Base-by-base conservation (phyloP, 2,888 invertebrate genomes). In the Asteroscopus sphinx region DNA sequence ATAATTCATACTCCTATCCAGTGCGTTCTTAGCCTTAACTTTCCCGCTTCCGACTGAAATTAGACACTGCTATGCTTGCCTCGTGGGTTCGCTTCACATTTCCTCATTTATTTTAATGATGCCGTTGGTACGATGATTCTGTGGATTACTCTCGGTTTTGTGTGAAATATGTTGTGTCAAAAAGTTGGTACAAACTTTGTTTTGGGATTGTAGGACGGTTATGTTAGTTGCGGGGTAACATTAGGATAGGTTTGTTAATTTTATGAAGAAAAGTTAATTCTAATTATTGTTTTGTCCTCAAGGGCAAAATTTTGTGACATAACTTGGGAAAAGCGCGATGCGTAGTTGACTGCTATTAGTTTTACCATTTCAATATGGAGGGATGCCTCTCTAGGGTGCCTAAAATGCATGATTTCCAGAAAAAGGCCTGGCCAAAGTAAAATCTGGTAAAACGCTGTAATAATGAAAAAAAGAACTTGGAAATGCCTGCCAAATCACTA, bases 51-150 rank as follows among this genome's bases (percentile, higher is more conserved):
- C 69, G 68, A 73, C 72, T 70, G 68, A 58, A 70, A 65, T 66
- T 55, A 55, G 65, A 64, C 39, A 46, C 47, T 15, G 51, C 44
- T 17, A 52, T 65, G 47, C 21, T 35, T 44, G 67, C 58, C 40
- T 47, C 48, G 66, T 36, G 71, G 57, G 28, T 56, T 70, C 44
- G 58, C 58, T 45, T 67, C 51, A 57, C 52, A 65, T 65, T 71
- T 37, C 41, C 68, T 63, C 65, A 48, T 74, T 74, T 64, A 64
- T 74, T 76, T 69, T 76, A 74, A 74, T 76, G 74, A 48, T 37
- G 49, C 55, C 73, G 58, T 67, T 58, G 35, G 46, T 45, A 52
- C 40, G 13, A 42, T 67, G 74, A 67, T 66, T 59, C 17, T 17
- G 44, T n/a, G 74, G 61, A 65, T 76, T 68, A 72, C 28, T 36